Conservation (phyloP, 2,797 vertebrate genomes). For the Merluccius polli region DNA sequence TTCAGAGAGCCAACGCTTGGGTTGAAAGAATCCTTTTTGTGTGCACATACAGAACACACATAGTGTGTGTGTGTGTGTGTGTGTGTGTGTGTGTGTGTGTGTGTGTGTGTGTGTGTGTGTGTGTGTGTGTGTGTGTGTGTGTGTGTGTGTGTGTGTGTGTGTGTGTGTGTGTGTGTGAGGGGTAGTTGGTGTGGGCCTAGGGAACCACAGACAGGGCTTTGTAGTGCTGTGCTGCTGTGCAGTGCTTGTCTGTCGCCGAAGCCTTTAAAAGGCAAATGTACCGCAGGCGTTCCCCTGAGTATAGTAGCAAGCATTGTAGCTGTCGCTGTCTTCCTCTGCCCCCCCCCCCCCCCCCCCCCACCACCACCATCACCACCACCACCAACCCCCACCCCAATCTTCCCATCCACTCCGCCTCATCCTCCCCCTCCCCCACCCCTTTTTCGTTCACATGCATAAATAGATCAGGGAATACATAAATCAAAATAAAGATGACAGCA, state of each 20-base stretch:
- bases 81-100: constrained; percentile 16
- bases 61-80: constrained; percentile 38
- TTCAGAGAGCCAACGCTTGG: constrained; percentile 55
- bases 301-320: constrained; percentile 63
- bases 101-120: constrained; percentile 13
- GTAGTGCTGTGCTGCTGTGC: constrained; percentile 52
- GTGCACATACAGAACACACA: constrained; percentile 68
- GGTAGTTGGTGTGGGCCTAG: constrained; percentile 34
- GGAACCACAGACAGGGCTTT: constrained; percentile 66
- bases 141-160: constrained; percentile 39
- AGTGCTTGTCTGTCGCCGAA: constrained; percentile 59
- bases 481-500: constrained; percentile 81
- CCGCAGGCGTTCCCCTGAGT: constrained; percentile 70
- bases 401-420: constrained; percentile 30
- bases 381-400: constrained; percentile 14
- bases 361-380: constrained; percentile 15
- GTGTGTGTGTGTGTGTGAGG: constrained; percentile 37
- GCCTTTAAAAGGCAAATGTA: constrained; percentile 75
- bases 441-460: constrained; percentile 72
- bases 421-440: constrained; percentile 8
- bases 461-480: constrained; percentile 81
- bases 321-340: constrained; percentile 62
- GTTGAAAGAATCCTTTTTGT: constrained; percentile 71
- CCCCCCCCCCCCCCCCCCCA: constrained; percentile 23
- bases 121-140: constrained; percentile 31